phyloP scores from a whole-genome alignment of 2,888 invertebrate species.

The Parnassius mnemosyne region DNA sequence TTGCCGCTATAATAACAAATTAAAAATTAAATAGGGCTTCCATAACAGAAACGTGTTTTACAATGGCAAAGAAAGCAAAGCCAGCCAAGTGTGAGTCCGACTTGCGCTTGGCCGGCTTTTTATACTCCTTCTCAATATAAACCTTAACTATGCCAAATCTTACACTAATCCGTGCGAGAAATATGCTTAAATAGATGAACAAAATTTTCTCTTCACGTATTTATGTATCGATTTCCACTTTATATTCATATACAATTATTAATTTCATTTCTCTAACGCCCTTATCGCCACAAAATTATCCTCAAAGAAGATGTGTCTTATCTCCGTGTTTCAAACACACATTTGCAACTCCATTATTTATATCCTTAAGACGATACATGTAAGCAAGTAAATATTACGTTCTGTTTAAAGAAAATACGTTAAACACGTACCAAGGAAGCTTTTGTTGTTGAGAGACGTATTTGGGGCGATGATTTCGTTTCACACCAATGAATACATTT shows the following conservation, averaged over 20 bases:
- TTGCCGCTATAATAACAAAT: too few species aligned
- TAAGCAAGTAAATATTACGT: conserved; percentile 60
- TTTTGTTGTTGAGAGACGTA: conserved; percentile 69
- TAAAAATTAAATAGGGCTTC: too few species aligned
- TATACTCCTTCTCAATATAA: too few species aligned
- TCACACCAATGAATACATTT: conserved; percentile 69
- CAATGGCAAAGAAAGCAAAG: too few species aligned
- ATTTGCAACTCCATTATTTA: conserved; percentile 65
- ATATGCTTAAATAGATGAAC: too few species aligned
- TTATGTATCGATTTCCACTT: too few species aligned
- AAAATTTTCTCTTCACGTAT: too few species aligned
- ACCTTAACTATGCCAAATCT: too few species aligned
- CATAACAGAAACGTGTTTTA: too few species aligned
- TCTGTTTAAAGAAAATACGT: conserved; percentile 69
- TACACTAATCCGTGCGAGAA: too few species aligned
- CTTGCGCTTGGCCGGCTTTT: too few species aligned
- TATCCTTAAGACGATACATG: conserved; percentile 61
- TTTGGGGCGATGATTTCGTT: conserved; percentile 69
- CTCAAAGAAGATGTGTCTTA: conserved; percentile 41
- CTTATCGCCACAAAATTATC: conserved; percentile 31
- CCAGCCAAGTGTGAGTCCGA: too few species aligned
- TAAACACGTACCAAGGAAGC: conserved; percentile 60
- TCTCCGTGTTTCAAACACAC: conserved; percentile 51
- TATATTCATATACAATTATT: not conserved
- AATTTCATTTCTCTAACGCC: not conserved